A percentile compares a stretch with the other conserved stretches of the same genome.
Conservation (phyloP, 2,888 invertebrate species). For the Lobophora halterata region DNA sequence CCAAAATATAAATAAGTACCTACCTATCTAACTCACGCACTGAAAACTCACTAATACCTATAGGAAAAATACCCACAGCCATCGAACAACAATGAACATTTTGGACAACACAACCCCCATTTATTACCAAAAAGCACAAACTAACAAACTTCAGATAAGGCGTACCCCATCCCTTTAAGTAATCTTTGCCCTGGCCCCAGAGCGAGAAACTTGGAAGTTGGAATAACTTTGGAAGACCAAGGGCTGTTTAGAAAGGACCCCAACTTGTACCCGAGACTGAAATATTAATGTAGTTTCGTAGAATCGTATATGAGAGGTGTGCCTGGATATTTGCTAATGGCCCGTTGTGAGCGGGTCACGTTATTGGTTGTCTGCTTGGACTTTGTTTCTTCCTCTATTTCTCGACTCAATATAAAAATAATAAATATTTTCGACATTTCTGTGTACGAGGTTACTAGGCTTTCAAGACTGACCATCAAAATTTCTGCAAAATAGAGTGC, state of each 20-base stretch:
- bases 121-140: slow-evolving; percentile 55
- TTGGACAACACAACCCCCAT: slow-evolving; percentile 36
- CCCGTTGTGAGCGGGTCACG: slow-evolving; percentile 18
- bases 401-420: too few species aligned
- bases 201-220: slow-evolving; percentile 65
- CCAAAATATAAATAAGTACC: too few species aligned
- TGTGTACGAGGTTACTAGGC: too few species aligned
- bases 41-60: too few species aligned
- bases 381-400: too few species aligned
- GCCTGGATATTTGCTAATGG: slow-evolving; percentile 59
- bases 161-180: slow-evolving; percentile 57
- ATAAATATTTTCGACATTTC: too few species aligned
- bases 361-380: slow-evolving; percentile 6
- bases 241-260: slow-evolving; percentile 81
- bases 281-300: slow-evolving; percentile 80
- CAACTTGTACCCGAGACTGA: slow-evolving; percentile 64
- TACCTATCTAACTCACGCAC: too few species aligned
- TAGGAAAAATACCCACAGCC: slow-evolving; percentile 1
- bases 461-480: too few species aligned
- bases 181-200: slow-evolving; percentile 70
- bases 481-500: too few species aligned
- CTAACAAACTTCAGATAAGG: slow-evolving; percentile 66
- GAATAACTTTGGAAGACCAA: slow-evolving; percentile 80
- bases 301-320: slow-evolving; percentile 74
- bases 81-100: slow-evolving; percentile 26